Evolutionary conservation across 2,797 vertebrate genomes (phyloP).

Genomic region (Sebastes goodei): DNA sequence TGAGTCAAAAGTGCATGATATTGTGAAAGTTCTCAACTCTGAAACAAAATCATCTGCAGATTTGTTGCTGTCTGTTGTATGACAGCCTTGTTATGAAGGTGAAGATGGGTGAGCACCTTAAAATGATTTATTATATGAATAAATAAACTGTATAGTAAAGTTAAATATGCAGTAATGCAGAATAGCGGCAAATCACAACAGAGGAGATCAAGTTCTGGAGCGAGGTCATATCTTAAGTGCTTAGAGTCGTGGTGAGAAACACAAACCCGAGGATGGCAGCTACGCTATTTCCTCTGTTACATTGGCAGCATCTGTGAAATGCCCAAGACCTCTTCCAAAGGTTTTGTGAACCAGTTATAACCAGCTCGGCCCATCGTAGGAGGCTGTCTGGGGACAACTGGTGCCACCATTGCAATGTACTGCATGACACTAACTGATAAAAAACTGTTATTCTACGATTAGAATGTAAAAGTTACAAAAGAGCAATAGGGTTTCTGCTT

Average conservation of each 20-base stretch:
- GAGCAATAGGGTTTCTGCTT: not conserved
- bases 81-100: not conserved
- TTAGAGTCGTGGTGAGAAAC: conserved; percentile 37
- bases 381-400: conserved; percentile 61
- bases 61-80: not conserved
- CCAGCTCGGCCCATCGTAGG: conserved; percentile 41
- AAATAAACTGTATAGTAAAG: not conserved
- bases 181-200: not conserved
- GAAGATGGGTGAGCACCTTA: not conserved
- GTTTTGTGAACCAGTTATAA: conserved; percentile 53
- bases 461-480: not conserved
- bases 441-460: not conserved
- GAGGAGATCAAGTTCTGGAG: not conserved
- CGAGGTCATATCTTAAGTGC: conserved; percentile 14
- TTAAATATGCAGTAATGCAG: too few relatives aligned
- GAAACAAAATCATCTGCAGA: not conserved
- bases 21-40: not conserved
- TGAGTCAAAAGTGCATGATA: not conserved
- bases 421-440: not conserved
- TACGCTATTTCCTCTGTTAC: conserved; percentile 44
- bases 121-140: not conserved
- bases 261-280: conserved; percentile 33
- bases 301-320: conserved; percentile 53
- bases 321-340: conserved; percentile 39
- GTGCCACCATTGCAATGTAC: not conserved